Evolutionary conservation across 1,140 invertebrate genomes (phyloP).

Genomic region (Drosophila elegans): DNA sequence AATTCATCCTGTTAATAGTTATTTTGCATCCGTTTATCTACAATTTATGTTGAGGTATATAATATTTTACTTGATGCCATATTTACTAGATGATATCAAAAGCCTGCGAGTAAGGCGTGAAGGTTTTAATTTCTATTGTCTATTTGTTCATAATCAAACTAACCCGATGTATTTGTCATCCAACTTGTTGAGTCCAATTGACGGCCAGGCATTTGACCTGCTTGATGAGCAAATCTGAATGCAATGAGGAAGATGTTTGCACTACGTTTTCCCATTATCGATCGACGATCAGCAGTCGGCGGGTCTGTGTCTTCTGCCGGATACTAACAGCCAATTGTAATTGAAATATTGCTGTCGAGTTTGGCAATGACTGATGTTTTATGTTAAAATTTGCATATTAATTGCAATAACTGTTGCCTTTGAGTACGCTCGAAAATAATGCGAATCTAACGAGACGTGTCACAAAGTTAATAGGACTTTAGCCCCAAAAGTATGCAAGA

Average conservation of each 20-base stretch:
- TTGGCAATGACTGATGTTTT: conserved; percentile 44
- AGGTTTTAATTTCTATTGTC: background rate
- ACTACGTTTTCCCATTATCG: conserved; percentile 30
- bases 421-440: conserved; percentile 36
- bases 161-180: conserved; percentile 15
- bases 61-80: background rate
- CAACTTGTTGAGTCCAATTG: conserved; percentile 27
- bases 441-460: background rate
- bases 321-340: conserved; percentile 52
- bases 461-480: background rate
- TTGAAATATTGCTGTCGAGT: conserved; percentile 67
- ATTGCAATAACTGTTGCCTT: conserved; percentile 56
- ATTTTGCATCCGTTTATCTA: no score
- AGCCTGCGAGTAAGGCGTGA: background rate
- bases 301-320: conserved; percentile 51
- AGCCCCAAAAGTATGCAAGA: conserved; percentile 36
- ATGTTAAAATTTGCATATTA: conserved; percentile 62
- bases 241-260: conserved; percentile 63
- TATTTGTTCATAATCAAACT: conserved; percentile 36
- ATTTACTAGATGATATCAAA: background rate
- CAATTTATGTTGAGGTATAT: background rate
- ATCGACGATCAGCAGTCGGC: conserved; percentile 38
- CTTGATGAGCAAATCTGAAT: conserved; percentile 40
- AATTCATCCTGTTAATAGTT: no score
- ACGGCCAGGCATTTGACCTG: conserved; percentile 32